phyloP scores from a whole-genome alignment of 1,140 invertebrate genomes.

The Elymnias hypermnestra region DNA sequence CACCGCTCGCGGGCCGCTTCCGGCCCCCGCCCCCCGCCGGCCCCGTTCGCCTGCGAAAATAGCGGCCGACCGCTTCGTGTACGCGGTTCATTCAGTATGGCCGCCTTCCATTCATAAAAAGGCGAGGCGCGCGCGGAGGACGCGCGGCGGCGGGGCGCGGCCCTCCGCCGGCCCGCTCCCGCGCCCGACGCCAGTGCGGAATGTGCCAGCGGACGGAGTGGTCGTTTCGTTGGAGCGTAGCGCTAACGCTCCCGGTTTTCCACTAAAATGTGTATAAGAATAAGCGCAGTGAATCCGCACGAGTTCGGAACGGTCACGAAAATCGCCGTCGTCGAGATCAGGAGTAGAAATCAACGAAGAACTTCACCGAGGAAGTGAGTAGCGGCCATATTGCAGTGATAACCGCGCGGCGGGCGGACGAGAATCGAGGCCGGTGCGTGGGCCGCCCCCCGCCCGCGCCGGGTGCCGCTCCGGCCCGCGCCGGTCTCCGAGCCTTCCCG shows the following conservation, averaged over 20 bases:
- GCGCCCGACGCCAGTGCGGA: slow-evolving; percentile 71
- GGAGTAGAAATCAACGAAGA: slow-evolving; percentile 74
- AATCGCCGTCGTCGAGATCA: slow-evolving; percentile 72
- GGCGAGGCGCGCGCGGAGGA: slow-evolving; percentile 70
- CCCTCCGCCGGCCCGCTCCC: slow-evolving; percentile 74
- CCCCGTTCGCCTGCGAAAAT: slow-evolving; percentile 68
- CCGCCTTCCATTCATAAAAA: slow-evolving; percentile 88
- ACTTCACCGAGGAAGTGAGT: slow-evolving; percentile 75
- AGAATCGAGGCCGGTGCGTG: slow-evolving; percentile 75
- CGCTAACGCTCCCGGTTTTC: slow-evolving; percentile 72
- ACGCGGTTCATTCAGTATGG: slow-evolving; percentile 83
- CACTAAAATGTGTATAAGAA: slow-evolving; percentile 76
- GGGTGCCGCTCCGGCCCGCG: slow-evolving; percentile 70
- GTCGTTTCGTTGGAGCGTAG: slow-evolving; percentile 77
- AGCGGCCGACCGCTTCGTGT: slow-evolving; percentile 72
- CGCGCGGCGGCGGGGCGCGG: slow-evolving; percentile 52
- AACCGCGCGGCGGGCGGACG: slow-evolving; percentile 73
- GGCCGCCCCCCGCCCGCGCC: slow-evolving; percentile 72
- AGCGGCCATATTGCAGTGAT: slow-evolving; percentile 76
- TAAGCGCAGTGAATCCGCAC: slow-evolving; percentile 76
- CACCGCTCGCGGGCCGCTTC: slow-evolving; percentile 68
- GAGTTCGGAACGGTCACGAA: slow-evolving; percentile 71
- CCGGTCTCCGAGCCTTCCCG: slow-evolving; percentile 68
- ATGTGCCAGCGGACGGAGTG: slow-evolving; percentile 80
- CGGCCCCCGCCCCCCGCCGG: slow-evolving; percentile 60